A percentile compares a stretch with the other conserved stretches of the same genome.
These are phyloP conservation scores for Unio pictorum DNA, from an alignment of 2,888 invertebrate genomes.

Conservation along the genomic window DNA sequence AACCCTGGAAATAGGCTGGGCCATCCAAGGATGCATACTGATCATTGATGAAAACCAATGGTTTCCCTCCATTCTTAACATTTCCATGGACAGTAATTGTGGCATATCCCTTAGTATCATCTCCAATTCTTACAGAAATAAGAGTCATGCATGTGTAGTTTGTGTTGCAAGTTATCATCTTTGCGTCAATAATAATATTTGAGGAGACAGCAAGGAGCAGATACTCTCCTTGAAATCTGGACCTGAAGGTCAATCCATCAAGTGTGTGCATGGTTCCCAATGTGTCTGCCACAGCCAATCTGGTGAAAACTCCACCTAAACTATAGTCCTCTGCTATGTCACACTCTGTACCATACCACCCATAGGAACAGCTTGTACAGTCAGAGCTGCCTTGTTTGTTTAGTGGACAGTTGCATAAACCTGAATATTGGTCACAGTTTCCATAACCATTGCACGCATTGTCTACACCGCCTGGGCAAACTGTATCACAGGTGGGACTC, in stretches of 20 bases:
- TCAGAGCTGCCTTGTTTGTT: conserved; percentile 34
- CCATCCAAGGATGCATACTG: conserved; percentile 26
- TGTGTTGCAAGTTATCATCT: conserved; percentile 48
- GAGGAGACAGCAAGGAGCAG: conserved; percentile 36
- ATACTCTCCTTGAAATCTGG: conserved; percentile 35
- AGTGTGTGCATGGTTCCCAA: conserved; percentile 43
- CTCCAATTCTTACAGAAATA: conserved; percentile 42
- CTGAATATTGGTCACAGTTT: conserved; percentile 41
- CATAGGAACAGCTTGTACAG: conserved; percentile 44
- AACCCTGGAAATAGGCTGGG: conserved; percentile 40
- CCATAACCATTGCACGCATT: conserved; percentile 51
- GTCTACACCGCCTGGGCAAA: conserved; percentile 49
- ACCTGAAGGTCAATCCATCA: conserved; percentile 39
- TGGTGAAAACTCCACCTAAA: not conserved
- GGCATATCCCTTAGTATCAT: conserved; percentile 33
- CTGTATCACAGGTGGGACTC: conserved; percentile 38
- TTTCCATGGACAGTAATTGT: conserved; percentile 36
- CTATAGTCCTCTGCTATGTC: not conserved
- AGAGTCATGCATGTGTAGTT: conserved; percentile 48
- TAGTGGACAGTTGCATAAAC: conserved; percentile 49
- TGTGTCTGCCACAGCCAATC: conserved; percentile 23
- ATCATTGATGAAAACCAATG: conserved; percentile 33
- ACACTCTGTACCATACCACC: conserved; percentile 50
- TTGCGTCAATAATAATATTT: conserved; percentile 43
- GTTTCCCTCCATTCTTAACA: conserved; percentile 19